Evolutionary conservation across 1,140 invertebrate genomes (phyloP).

Genomic region (Mercenaria mercenaria): DNA sequence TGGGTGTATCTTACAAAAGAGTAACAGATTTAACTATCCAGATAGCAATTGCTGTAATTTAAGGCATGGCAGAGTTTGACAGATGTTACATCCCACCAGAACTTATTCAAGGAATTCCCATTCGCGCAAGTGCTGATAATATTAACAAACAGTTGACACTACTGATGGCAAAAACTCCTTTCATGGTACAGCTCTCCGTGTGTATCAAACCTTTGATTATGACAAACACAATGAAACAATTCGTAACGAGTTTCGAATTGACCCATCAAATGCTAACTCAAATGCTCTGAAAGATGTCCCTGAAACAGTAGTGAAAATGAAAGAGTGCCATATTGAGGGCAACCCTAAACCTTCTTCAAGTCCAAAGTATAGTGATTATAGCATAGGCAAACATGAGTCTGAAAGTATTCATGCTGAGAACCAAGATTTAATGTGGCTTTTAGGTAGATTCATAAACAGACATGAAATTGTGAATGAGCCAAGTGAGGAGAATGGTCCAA

Average conservation of each 20-base stretch:
- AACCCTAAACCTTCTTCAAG: background rate
- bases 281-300: background rate
- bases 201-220: background rate
- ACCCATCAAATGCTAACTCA: background rate
- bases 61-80: background rate
- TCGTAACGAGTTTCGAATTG: background rate
- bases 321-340: background rate
- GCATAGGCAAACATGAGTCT: too few species aligned
- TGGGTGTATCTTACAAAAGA: background rate
- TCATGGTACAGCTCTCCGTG: background rate
- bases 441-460: background rate
- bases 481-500: too few species aligned
- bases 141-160: background rate
- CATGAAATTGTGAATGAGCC: background rate
- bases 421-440: background rate
- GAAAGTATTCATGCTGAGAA: background rate
- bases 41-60: background rate
- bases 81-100: background rate
- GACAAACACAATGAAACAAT: background rate
- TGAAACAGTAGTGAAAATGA: background rate
- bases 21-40: background rate
- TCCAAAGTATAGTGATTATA: too few species aligned
- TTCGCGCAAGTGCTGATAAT: background rate
- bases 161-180: background rate
- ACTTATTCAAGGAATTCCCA: background rate